Conservation (phyloP, 2,113 vertebrate species). For the Lycocorax pyrrhopterus region DNA sequence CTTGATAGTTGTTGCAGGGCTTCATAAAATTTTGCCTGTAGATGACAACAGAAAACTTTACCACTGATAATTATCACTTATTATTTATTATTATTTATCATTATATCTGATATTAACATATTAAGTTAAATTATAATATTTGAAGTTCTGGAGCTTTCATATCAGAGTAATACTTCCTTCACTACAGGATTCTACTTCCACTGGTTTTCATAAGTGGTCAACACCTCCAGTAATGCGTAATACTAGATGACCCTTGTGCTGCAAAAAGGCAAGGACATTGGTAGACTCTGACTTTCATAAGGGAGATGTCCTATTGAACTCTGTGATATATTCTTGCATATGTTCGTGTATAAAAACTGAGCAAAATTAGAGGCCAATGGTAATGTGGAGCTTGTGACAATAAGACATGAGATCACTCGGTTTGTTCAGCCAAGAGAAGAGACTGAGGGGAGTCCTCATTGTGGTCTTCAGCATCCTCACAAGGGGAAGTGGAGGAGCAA, state of each 20-base stretch:
- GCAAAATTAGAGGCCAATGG: background rate
- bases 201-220: background rate
- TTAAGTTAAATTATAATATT: background rate
- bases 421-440: background rate
- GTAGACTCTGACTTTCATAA: background rate
- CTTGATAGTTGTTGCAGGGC: background rate
- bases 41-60: background rate
- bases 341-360: background rate
- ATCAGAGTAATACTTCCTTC: background rate
- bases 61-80: background rate
- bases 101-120: background rate
- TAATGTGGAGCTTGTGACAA: background rate
- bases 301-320: background rate
- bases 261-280: background rate
- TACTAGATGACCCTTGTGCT: background rate
- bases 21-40: background rate
- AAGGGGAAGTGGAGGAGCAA: background rate
- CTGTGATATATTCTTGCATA: background rate
- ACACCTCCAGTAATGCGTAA: background rate
- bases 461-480: background rate
- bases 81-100: background rate
- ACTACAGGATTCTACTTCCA: background rate
- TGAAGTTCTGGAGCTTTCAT: background rate
- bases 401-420: background rate
- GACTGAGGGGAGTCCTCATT: background rate